Evolutionary conservation across 1,140 invertebrate species (phyloP), one percentile per base, ranked within the genome.

Genomic region (Helicoverpa zea): DNA sequence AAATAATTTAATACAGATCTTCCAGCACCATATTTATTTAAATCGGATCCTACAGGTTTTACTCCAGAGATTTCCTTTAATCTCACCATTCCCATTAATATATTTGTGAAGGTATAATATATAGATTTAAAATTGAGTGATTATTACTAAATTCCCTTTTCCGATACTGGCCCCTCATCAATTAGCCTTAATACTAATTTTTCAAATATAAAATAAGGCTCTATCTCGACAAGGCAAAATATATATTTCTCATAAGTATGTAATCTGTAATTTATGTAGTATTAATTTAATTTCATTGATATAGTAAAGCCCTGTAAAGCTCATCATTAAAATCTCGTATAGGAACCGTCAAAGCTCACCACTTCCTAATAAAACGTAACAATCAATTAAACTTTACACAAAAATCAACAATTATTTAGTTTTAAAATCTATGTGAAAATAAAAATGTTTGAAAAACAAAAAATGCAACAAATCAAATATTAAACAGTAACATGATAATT

Each of bases 1-100:
- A 81, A 89, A 86, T 85, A 88, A 86, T 83, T 83, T 86, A 86
- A 90, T 83, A 89, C 91, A 94, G 92, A 94, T 94, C 92, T 93
- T 90, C 89, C 89, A 94, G 92, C 92, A 94, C 92, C 92, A 93
- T 89, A 84, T 84, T 87, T 87, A 79, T 79, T 82, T 85, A 84
- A 89, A 79, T 74, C 81, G 87, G 85, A 83, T 84, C 82, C 84
- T 82, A 82, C 43, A 79, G 81, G 81, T 82, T 83, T 78, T 59
- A 56, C 54, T 72, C 52, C 52, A 51, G 78, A 80, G 68, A 80
- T 80, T 80, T 72, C 54, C 16, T 30, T 54, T 64, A 73, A 80
- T 73, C 68, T 80, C 66, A 78, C 12, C 35, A 70, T 58, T 77
- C 43, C 61, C 61, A 66, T 66, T 54, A 77, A 77, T 66, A 64